Conservation (phyloP, 2,113 vertebrate species). For the Otocyon megalotis region DNA sequence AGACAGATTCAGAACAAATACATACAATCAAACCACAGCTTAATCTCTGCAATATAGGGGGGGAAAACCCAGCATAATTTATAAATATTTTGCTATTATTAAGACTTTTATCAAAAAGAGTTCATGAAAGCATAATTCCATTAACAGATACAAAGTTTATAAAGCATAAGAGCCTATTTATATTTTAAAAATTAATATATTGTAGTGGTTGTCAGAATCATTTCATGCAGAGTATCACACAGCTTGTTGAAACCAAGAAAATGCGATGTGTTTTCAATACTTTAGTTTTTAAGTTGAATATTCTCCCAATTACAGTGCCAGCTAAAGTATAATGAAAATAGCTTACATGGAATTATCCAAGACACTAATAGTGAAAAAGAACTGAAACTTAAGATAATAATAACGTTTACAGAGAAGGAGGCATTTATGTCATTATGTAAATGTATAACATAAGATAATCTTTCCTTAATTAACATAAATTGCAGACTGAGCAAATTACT, state of each 20-base stretch:
- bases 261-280: constrained; percentile 38
- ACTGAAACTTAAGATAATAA: constrained; percentile 63
- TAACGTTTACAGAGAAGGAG: constrained; percentile 57
- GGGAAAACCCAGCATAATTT: not conserved
- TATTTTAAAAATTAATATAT: constrained; percentile 23
- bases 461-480: constrained; percentile 79
- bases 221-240: constrained; percentile 19
- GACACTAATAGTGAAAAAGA: constrained; percentile 56
- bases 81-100: constrained; percentile 31
- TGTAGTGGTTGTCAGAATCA: not conserved
- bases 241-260: constrained; percentile 43
- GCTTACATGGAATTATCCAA: constrained; percentile 60
- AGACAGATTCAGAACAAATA: constrained; percentile 52
- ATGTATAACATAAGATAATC: constrained; percentile 69
- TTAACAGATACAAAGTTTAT: constrained; percentile 17
- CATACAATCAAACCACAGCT: not conserved
- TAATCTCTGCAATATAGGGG: not conserved
- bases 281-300: constrained; percentile 55
- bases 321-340: constrained; percentile 62
- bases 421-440: constrained; percentile 71
- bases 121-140: constrained; percentile 35
- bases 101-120: constrained; percentile 43
- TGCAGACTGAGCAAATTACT: constrained; percentile 73
- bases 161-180: constrained; percentile 30
- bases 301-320: constrained; percentile 17